Evolutionary conservation across 2,888 invertebrate species (phyloP).

Genomic region (Eristalis intricaria): DNA sequence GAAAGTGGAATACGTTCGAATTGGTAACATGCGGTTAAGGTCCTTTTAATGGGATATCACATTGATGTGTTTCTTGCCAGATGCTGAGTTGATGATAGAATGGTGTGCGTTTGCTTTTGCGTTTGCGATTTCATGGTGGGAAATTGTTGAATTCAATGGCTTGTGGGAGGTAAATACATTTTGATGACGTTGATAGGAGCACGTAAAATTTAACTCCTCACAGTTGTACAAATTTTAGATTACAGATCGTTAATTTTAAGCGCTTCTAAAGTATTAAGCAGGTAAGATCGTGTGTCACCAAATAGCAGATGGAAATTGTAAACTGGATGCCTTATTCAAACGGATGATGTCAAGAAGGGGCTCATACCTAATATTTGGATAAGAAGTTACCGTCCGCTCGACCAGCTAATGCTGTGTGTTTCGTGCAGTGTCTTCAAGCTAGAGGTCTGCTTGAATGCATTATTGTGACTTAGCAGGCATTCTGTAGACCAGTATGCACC

Average conservation of each 20-base stretch:
- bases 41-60: conserved; percentile 63
- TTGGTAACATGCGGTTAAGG: conserved; percentile 55
- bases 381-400: too few species aligned
- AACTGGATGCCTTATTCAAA: too few species aligned
- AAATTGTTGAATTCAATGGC: conserved; percentile 40
- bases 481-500: too few species aligned
- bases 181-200: conserved; percentile 15
- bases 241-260: neutral
- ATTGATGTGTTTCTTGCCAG: conserved; percentile 51
- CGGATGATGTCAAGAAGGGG: too few species aligned
- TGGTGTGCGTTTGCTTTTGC: neutral
- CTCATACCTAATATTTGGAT: too few species aligned
- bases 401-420: too few species aligned
- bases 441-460: too few species aligned
- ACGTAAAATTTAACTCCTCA: neutral
- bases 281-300: neutral
- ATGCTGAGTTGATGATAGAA: conserved; percentile 52
- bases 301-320: neutral
- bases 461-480: too few species aligned
- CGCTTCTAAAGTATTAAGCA: neutral
- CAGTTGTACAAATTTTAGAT: neutral
- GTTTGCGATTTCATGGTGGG: neutral
- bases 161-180: conserved; percentile 15
- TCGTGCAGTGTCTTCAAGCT: too few species aligned
- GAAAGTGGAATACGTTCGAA: conserved; percentile 34